Evolutionary conservation across 2,113 vertebrate species (phyloP).

Genomic region (Dinomys branickii): DNA sequence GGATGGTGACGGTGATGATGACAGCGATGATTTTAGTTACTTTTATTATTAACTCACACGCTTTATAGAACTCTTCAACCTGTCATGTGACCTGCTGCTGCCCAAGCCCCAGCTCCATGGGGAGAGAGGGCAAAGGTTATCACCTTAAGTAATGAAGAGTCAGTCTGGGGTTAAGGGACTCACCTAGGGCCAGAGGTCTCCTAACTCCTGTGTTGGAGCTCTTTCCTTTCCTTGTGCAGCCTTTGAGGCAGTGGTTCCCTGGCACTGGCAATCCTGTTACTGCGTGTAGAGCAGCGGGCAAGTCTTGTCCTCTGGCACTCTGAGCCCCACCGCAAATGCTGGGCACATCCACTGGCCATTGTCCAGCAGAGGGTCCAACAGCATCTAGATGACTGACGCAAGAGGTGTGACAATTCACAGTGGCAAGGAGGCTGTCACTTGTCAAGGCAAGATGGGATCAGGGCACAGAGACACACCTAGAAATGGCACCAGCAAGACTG

Average conservation of each 20-base stretch:
- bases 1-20: neutral
- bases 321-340: neutral
- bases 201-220: neutral
- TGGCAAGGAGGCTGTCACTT: constrained; percentile 35
- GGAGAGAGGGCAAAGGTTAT: neutral
- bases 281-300: neutral
- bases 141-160: neutral
- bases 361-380: neutral
- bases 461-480: neutral
- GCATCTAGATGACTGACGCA: neutral
- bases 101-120: neutral
- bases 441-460: neutral
- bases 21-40: neutral
- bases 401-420: neutral
- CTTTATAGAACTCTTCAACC: neutral
- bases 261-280: neutral
- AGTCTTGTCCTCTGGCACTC: neutral
- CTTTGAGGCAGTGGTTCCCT: neutral
- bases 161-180: neutral
- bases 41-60: neutral
- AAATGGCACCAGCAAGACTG: neutral
- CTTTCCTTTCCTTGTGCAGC: neutral
- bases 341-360: neutral
- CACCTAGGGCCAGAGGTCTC: neutral
- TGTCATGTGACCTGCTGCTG: neutral